Percentiles rank a stretch among this genome's conserved stretches.
phyloP scores from a whole-genome alignment of 2,888 invertebrate genomes.

The Mesoligia furuncula region DNA sequence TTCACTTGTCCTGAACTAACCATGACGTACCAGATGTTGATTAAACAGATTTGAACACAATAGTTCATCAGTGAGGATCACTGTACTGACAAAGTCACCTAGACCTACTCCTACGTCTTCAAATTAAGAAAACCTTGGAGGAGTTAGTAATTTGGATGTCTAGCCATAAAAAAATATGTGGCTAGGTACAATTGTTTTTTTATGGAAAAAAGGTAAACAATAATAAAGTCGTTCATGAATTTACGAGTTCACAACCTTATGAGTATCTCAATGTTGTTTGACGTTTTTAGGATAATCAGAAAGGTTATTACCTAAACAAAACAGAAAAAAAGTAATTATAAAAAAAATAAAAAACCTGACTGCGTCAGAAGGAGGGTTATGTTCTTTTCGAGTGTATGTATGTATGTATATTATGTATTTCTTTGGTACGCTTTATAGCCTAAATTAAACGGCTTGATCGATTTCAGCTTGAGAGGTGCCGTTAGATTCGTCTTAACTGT shows the following conservation, averaged over 20 bases:
- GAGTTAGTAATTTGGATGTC: slow-evolving; percentile 16
- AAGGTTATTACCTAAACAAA: background rate
- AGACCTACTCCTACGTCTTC: background rate
- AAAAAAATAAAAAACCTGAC: too few species aligned
- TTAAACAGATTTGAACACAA: slow-evolving; percentile 5
- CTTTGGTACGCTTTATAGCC: too few species aligned
- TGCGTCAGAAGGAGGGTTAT: too few species aligned
- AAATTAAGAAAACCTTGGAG: background rate
- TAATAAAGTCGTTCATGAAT: slow-evolving; percentile 5
- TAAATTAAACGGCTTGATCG: too few species aligned
- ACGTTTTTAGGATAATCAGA: background rate
- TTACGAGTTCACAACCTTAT: background rate
- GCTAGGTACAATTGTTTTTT: background rate
- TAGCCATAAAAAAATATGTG: slow-evolving; percentile 1
- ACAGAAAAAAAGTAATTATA: background rate
- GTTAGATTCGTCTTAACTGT: too few species aligned
- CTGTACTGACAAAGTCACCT: slow-evolving; percentile 26
- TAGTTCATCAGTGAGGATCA: background rate
- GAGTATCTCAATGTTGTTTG: background rate
- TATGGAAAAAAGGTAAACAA: slow-evolving; percentile 18
- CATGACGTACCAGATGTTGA: background rate
- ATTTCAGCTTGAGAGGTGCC: too few species aligned
- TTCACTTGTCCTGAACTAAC: background rate
- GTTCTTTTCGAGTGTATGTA: too few species aligned
- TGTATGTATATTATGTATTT: too few species aligned